Evolutionary conservation across 1,140 invertebrate genomes (phyloP), one percentile per base, ranked within the genome.

Genomic region (Eurosta solidaginis): DNA sequence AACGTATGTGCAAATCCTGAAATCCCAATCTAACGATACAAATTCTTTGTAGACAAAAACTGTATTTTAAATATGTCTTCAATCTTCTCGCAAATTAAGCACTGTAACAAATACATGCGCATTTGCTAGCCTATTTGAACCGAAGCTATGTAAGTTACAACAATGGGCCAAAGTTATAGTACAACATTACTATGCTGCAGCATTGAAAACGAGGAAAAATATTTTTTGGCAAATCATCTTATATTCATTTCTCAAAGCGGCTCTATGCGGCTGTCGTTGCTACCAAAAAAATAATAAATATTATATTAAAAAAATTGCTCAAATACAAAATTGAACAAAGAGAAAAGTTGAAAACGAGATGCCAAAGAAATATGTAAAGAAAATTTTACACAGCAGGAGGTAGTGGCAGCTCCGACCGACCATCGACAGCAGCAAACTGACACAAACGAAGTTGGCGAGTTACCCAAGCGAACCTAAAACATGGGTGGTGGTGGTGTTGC

Each of bases 161-260:
- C n/a, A n/a, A n/a, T 68, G 40, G 59, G 33, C 59, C 59, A 29
- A 68, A 36, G n/a, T 40, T 40, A 40, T n/a, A n/a, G n/a, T n/a
- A n/a, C n/a, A n/a, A n/a, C 33, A 68, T 40, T 20, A 22, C 33
- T 29, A 40, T 40, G 33, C 33, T 68, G 59, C 33, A 29, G 59
- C 14, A n/a, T 40, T 68, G 59, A 40, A 36, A 14, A 44, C 25
- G 73, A 74, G 42, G 42, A 14, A n/a, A 68, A 0, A 42, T 81
- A 22, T 45, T 81, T 82, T 85, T 82, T 82, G 82, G 84, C 84
- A 82, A 85, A 85, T 85, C 84, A 85, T 85, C 83, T 84, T 85
- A 81, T 80, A 81, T 83, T 85, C 84, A 85, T 85, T 85, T 85
- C 84, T 85, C 84, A 85, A 85, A 85, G 40, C 52, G 76, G 54